Base-by-base conservation (phyloP, 2,113 vertebrate genomes). In the Ophthalmolycus amberensis region DNA sequence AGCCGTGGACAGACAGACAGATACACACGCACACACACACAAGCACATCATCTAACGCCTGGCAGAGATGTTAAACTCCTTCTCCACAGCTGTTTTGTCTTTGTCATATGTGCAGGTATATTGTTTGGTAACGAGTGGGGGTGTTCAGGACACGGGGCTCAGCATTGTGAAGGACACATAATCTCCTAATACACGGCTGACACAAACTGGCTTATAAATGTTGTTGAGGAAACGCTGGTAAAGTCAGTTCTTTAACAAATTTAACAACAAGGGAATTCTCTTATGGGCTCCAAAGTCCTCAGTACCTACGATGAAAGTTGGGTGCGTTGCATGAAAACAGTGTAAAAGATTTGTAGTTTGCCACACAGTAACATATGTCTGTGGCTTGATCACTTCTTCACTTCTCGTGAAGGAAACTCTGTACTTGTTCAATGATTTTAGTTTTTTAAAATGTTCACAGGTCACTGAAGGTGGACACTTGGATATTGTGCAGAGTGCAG, bases 401-500 rank as follows among this genome's bases (percentile, higher is more conserved):
- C 29, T 29, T 29, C 3, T 29, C 29, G 29, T 69, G 7, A 52
- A 44, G 27, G 44, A 38, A 44, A 42, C 16, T 25, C 27, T 54
- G 1, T 11, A 52, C 40, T 40, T 58, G 5, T 70, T 77, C 46
- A 34, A n/a, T 71, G 4, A 56, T 10, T 25, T 12, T 10, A 67
- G 5, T 62, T 63, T 0, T 75, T 87, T 84, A 66, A 77, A 27
- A n/a, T 58, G 25, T 83, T 75, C 34, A 32, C 88, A 95, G 94
- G 89, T 80, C 59, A 50, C 62, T 75, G 81, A 90, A 15, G 76
- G 82, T 78, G 68, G 74, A 67, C 71, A 80, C 85, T 44, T 92
- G 65, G 89, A 90, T 74, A 62, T 72, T 60, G 71, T 92, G 18
- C 88, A 91, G 87, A 90, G 71, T 84, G 72, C 89, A 91, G 93